phyloP scores from a whole-genome alignment of 1,140 invertebrate species.

The Cheumatopsyche charites region DNA sequence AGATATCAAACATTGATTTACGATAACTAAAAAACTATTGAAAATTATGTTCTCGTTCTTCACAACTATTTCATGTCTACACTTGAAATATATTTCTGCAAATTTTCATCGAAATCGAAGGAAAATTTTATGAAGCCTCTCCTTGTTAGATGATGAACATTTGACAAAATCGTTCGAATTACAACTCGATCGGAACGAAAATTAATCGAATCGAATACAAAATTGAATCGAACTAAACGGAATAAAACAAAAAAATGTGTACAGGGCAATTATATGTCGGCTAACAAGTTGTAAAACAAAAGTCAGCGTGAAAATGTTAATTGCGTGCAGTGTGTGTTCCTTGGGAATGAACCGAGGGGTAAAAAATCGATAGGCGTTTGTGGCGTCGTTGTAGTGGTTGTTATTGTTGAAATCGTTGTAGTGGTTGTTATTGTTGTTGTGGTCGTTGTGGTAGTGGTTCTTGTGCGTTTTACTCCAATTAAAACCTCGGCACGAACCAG shows the following conservation, averaged over 20 bases:
- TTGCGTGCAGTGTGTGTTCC: slow-evolving; percentile 33
- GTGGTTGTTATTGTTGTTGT: no score
- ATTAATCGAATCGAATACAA: neutral
- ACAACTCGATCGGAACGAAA: neutral
- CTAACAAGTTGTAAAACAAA: slow-evolving; percentile 35
- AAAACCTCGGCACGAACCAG: slow-evolving; percentile 5
- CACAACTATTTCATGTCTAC: no score
- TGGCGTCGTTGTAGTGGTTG: neutral
- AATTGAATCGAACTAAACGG: neutral
- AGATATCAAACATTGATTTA: no score
- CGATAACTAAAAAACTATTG: no score
- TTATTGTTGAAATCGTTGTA: no score
- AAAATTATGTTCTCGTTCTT: no score
- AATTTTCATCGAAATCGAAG: no score
- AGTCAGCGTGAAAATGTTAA: slow-evolving; percentile 42
- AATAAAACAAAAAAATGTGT: slow-evolving; percentile 24
- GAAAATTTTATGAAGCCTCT: no score
- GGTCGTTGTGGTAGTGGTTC: neutral
- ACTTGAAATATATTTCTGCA: no score
- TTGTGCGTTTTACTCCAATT: slow-evolving; percentile 12
- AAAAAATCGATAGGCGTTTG: slow-evolving; percentile 33
- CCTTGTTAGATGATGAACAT: no score
- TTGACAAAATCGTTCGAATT: neutral
- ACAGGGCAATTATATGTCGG: slow-evolving; percentile 37
- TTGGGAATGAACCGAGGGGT: slow-evolving; percentile 26